Conservation (phyloP, 2,888 invertebrate species). For the Hydriomena furcata region DNA sequence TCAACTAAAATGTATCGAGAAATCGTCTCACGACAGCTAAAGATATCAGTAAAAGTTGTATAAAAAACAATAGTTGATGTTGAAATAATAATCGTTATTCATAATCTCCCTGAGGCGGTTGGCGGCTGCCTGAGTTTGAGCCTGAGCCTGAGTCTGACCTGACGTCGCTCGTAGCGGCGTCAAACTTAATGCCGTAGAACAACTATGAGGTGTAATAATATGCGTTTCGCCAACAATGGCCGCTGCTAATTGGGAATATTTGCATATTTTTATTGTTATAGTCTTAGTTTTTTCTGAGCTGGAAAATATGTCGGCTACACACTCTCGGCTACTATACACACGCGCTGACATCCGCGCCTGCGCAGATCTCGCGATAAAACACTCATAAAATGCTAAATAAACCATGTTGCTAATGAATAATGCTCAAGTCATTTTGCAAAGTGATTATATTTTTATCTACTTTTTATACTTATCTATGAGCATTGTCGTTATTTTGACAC, state of each 20-base stretch:
- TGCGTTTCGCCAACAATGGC: conserved; percentile 25
- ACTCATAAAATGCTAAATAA: conserved; percentile 7
- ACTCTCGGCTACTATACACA: conserved; percentile 19
- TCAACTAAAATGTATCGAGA: not conserved
- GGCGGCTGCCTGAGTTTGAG: conserved; percentile 5
- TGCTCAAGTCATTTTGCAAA: conserved; percentile 1
- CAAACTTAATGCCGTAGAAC: conserved; percentile 16
- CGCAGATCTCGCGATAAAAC: not conserved
- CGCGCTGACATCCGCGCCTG: not conserved
- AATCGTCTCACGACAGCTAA: conserved; percentile 19
- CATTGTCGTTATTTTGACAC: not conserved
- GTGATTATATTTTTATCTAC: not conserved
- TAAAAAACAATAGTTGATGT: not conserved
- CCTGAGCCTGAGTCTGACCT: too few relatives aligned
- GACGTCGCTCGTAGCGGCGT: conserved; percentile 8
- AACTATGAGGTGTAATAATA: conserved; percentile 30
- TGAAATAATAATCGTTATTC: not conserved
- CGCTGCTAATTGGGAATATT: conserved; percentile 32
- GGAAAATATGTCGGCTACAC: conserved; percentile 16
- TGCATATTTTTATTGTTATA: conserved; percentile 34
- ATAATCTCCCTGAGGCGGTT: conserved; percentile 8
- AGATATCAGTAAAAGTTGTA: conserved; percentile 6
- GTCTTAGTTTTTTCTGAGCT: conserved; percentile 9
- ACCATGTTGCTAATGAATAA: conserved; percentile 1
- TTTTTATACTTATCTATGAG: not conserved